These are phyloP conservation scores for Malacoraja senta DNA, from an alignment of 2,797 vertebrate genomes.

Conservation along the genomic window DNA sequence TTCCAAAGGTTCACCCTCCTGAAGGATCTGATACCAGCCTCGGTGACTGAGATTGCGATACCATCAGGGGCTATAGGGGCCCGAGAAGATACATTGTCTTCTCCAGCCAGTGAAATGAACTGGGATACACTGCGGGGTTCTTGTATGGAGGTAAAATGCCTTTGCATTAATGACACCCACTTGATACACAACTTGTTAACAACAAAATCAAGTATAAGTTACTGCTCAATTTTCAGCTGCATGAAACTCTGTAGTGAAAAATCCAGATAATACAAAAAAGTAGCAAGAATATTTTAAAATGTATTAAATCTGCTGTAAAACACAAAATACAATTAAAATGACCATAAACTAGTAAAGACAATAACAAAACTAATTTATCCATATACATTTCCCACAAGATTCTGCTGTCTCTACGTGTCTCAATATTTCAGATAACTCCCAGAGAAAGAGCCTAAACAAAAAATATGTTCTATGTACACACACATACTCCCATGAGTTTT, in stretches of 20 bases:
- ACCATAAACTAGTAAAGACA: neutral
- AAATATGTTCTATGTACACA: neutral
- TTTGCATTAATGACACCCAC: neutral
- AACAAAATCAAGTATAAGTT: neutral
- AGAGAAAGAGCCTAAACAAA: neutral
- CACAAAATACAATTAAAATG: neutral
- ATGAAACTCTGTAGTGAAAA: neutral
- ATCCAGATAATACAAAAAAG: neutral
- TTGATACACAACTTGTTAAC: neutral
- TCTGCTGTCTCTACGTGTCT: neutral
- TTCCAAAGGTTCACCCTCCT: too few relatives aligned
- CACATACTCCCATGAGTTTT: neutral
- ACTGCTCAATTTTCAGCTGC: neutral
- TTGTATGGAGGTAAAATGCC: neutral
- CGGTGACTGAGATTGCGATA: too few relatives aligned
- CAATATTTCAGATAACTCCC: neutral
- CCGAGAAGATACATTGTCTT: neutral
- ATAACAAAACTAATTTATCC: neutral
- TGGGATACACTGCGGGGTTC: neutral
- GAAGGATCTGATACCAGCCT: too few relatives aligned
- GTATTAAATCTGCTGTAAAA: neutral
- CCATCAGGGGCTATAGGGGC: too few relatives aligned
- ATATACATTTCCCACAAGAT: neutral
- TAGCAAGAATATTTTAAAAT: neutral
- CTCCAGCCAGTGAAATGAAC: neutral